phyloP scores from a whole-genome alignment of 2,797 vertebrate genomes.

The Sebastes taczanowskii region DNA sequence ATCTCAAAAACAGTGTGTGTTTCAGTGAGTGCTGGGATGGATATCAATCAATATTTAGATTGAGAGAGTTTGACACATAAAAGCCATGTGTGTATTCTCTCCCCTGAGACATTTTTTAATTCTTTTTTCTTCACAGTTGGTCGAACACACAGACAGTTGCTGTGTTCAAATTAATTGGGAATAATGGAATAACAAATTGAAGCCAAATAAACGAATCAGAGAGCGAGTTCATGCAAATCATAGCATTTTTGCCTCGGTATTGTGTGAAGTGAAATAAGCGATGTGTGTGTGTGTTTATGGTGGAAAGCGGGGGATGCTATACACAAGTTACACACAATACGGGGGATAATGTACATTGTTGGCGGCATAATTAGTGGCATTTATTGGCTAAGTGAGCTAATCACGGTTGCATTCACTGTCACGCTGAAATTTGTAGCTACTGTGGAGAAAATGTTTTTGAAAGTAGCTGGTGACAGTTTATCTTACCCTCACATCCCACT shows the following conservation, averaged over 20 bases:
- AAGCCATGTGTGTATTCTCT: conserved; percentile 8
- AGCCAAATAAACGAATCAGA: conserved; percentile 54
- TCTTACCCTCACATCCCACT: not conserved
- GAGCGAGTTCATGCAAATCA: conserved; percentile 39
- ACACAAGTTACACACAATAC: not conserved
- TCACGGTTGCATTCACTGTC: not conserved
- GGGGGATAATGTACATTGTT: not conserved
- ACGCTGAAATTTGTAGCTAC: not conserved
- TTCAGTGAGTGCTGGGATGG: not conserved
- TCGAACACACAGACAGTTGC: conserved; percentile 53
- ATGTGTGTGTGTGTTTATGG: not conserved
- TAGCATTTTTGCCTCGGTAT: conserved; percentile 8
- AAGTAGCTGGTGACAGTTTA: not conserved
- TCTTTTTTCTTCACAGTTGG: conserved; percentile 59
- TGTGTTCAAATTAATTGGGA: conserved; percentile 65
- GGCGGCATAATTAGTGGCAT: not conserved
- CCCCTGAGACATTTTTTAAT: conserved; percentile 46
- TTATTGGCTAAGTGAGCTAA: not conserved
- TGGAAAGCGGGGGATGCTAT: not conserved
- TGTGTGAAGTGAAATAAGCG: conserved; percentile 5
- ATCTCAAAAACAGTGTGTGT: not conserved
- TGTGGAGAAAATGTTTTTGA: not conserved
- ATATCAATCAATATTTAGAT: conserved; percentile 41
- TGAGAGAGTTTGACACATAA: conserved; percentile 9
- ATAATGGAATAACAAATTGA: conserved; percentile 68